phyloP scores from a whole-genome alignment of 2,888 invertebrate species.

The Norana najaformis region DNA sequence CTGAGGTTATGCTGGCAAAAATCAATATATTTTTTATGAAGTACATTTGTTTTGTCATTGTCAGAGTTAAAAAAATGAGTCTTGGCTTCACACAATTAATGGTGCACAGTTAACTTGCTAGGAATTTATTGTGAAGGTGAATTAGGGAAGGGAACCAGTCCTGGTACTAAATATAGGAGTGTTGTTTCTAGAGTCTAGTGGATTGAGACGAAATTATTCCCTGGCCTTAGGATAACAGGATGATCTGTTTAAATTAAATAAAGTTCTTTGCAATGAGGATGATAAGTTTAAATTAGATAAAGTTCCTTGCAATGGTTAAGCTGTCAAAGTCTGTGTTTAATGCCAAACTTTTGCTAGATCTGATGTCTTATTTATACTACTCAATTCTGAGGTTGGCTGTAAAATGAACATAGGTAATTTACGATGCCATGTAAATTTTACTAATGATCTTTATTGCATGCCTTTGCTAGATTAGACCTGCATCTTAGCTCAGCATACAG shows the following conservation, averaged over 20 bases:
- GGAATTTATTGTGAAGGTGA: neutral
- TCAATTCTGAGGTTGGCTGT: neutral
- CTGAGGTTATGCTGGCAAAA: neutral
- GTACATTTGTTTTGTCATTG: no score
- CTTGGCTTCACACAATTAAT: no score
- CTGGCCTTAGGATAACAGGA: neutral
- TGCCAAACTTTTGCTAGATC: no score
- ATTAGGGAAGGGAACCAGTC: neutral
- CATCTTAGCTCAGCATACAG: neutral
- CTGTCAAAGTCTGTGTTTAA: neutral
- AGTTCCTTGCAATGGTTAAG: neutral
- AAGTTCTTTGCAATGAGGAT: neutral
- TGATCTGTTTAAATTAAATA: neutral
- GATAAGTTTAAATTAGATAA: neutral
- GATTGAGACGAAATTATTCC: neutral
- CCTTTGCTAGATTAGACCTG: neutral
- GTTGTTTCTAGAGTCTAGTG: neutral
- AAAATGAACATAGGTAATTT: neutral
- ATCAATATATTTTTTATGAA: neutral
- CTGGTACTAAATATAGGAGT: neutral
- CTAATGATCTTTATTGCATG: no score
- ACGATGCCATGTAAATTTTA: neutral
- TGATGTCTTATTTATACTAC: neutral
- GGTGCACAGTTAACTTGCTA: neutral
- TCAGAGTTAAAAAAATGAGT: no score